These are phyloP conservation scores for Oncopeltus fasciatus DNA, from an alignment of 1,140 invertebrate species.

Conservation along the genomic window DNA sequence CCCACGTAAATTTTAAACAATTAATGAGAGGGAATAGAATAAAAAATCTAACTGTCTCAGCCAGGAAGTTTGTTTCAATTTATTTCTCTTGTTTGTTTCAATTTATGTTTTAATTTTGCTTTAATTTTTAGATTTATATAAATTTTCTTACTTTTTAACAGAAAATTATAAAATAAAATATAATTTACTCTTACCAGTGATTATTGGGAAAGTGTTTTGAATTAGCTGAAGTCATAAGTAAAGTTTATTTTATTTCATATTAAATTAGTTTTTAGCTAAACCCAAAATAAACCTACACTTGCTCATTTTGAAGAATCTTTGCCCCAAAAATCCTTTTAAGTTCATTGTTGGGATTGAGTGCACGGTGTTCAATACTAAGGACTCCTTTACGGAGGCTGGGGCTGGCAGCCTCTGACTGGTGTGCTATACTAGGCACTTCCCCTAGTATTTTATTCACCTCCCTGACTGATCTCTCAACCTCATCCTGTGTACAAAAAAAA, in stretches of 20 bases:
- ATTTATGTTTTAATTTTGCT: too few species aligned
- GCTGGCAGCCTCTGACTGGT: not conserved
- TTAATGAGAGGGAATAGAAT: too few species aligned
- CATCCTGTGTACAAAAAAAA: constrained; percentile 50
- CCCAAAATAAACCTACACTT: constrained; percentile 31
- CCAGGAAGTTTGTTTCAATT: too few species aligned
- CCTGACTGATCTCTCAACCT: constrained; percentile 52
- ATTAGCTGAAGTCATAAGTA: too few species aligned
- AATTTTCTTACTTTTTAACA: too few species aligned
- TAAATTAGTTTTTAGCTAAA: constrained; percentile 9
- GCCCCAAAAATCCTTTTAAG: constrained; percentile 72
- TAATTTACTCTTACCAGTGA: too few species aligned
- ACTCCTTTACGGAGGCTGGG: constrained; percentile 31
- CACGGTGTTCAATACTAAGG: constrained; percentile 49
- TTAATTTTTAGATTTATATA: too few species aligned
- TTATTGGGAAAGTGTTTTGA: too few species aligned
- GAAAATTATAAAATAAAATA: too few species aligned
- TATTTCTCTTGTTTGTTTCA: too few species aligned
- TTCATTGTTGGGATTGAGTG: constrained; percentile 73
- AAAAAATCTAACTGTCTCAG: too few species aligned
- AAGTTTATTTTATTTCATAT: not conserved
- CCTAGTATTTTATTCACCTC: constrained; percentile 61
- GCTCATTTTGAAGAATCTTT: constrained; percentile 53
- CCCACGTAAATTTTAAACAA: too few species aligned
- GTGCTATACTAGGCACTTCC: constrained; percentile 29